These are phyloP conservation scores for Drosophila parthenogenetica DNA, from an alignment of 2,888 invertebrate genomes.

Conservation along the genomic window DNA sequence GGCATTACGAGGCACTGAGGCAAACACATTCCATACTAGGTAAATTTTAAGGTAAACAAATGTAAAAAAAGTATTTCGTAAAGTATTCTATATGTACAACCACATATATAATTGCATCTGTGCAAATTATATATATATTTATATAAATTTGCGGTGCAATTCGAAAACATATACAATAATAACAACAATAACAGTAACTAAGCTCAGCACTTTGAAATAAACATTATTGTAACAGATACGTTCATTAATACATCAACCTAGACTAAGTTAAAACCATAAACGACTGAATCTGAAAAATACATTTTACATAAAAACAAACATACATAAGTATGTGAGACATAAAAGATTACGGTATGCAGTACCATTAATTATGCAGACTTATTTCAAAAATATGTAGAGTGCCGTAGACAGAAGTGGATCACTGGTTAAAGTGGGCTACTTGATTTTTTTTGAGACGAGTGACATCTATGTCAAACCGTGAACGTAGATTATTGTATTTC, in stretches of 20 bases:
- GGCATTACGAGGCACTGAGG: constrained; percentile 41
- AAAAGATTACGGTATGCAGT: constrained; percentile 30
- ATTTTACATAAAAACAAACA: constrained; percentile 29
- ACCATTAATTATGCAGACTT: constrained; percentile 16
- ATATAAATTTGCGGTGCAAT: constrained; percentile 21
- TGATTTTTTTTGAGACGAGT: too few species aligned
- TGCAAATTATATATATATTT: constrained; percentile 22
- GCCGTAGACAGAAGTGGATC: too few species aligned
- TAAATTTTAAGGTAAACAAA: constrained; percentile 38
- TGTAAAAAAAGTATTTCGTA: constrained; percentile 59
- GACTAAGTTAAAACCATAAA: constrained; percentile 55
- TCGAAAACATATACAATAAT: constrained; percentile 26
- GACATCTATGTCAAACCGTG: too few species aligned
- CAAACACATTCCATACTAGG: constrained; percentile 54
- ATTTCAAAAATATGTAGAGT: too few species aligned
- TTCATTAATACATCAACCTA: constrained; percentile 35
- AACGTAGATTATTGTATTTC: too few species aligned
- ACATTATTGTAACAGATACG: constrained; percentile 25
- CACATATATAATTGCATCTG: constrained; percentile 7
- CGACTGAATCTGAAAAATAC: constrained; percentile 66
- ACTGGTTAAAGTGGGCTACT: too few species aligned
- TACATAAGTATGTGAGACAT: constrained; percentile 23
- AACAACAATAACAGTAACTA: constrained; percentile 46
- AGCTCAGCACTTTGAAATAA: constrained; percentile 50
- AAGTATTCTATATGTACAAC: constrained; percentile 60